Evolutionary conservation across 35 echinoderm and acorn worm species (phyloP).

Genomic region (Stichopus chloronotus): DNA sequence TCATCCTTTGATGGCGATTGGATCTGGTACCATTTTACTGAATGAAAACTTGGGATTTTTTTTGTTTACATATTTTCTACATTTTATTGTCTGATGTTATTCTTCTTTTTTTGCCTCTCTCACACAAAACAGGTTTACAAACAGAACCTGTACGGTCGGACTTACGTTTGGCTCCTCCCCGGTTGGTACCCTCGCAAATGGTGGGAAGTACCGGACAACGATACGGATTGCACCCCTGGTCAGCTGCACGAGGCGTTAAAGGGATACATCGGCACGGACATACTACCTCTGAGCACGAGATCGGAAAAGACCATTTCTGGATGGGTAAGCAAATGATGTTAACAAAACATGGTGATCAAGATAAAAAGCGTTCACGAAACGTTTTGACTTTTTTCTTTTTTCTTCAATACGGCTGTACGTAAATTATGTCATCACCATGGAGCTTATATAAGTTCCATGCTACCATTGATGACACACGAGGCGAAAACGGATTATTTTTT

Average conservation of each 20-base stretch:
- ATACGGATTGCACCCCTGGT: slow-evolving; percentile 57
- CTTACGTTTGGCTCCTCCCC: slow-evolving; percentile 88
- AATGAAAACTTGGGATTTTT: too few relatives aligned
- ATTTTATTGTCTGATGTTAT: too few relatives aligned
- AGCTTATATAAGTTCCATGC: too few relatives aligned
- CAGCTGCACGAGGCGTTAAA: slow-evolving; percentile 54
- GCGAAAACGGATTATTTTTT: too few relatives aligned
- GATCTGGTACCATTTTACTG: too few relatives aligned
- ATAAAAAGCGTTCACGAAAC: background rate
- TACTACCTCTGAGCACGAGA: slow-evolving; percentile 77
- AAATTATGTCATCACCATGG: too few relatives aligned
- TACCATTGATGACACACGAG: too few relatives aligned
- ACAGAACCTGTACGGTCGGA: slow-evolving; percentile 67
- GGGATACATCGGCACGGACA: slow-evolving; percentile 88
- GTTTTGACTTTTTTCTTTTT: background rate
- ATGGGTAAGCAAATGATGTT: slow-evolving; percentile 61
- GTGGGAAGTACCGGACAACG: slow-evolving; percentile 60
- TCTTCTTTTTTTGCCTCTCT: too few relatives aligned
- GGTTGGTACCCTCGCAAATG: slow-evolving; percentile 75
- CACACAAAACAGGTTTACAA: slow-evolving; percentile 65
- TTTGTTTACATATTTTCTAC: too few relatives aligned
- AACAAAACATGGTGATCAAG: background rate
- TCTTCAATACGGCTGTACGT: too few relatives aligned
- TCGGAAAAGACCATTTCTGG: slow-evolving; percentile 85
- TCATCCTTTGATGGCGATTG: too few relatives aligned